Evolutionary conservation across 2,113 vertebrate genomes (phyloP), one percentile per base, ranked within the genome.

Genomic region (Anthoscopus minutus): DNA sequence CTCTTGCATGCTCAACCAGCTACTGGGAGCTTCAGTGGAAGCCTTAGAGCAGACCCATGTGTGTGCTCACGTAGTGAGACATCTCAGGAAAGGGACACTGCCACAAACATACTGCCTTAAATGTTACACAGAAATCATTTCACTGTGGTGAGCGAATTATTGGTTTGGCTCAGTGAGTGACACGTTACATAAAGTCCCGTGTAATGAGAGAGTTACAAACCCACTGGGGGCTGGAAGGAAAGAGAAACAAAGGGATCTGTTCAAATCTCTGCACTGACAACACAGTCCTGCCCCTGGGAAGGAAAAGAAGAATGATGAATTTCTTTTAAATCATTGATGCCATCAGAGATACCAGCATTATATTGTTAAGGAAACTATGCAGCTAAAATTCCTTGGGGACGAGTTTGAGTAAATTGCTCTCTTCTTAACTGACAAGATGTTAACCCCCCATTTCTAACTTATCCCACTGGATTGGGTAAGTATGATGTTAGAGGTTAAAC

Each of bases 161-260:
- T 22, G 15, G 45, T 40, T 73, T 70, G 82, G 23, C 18, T 60
- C n/a, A 57, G 40, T 0, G 3, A 86, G 42, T 7, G 44, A 40
- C 20, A 13, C 0, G 0, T 81, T 38, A 28, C 5, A 13, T 24
- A 9, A 89, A 72, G 16, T 22, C 24, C 50, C 37, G 12, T 8
- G 14, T 21, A 71, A 87, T 18, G 3, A 48, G 35, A 31, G 6
- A 42, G 31, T 33, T 51, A 42, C 3, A 78, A 89, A 51, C 24
- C 22, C 31, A 13, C 18, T 6, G 31, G 33, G 64, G 27, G 22
- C 15, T 60, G 83, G 72, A 66, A 78, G 27, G 50, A 69, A 37
- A 47, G 24, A 67, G 45, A 69, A 69, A 70, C 6, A 56, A 44
- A 79, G 23, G 40, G 61, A 53, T 48, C 35, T 47, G 16, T 57